Evolutionary conservation across 2,797 vertebrate genomes (phyloP).

Genomic region (Malurus splendens): DNA sequence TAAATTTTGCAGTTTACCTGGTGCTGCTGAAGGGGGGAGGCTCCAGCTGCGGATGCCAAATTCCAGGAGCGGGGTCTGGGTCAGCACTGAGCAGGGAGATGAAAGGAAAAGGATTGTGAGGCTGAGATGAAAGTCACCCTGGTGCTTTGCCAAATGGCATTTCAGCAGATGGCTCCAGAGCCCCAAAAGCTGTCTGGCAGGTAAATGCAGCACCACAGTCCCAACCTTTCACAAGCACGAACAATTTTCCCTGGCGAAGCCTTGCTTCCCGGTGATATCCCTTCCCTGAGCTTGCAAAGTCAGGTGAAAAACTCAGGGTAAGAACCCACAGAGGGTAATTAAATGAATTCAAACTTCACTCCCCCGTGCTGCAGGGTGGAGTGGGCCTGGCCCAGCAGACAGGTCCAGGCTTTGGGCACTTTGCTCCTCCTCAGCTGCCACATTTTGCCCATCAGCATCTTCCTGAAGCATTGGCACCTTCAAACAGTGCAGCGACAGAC

Average conservation of each 20-base stretch:
- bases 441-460: not conserved
- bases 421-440: not conserved
- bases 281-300: not conserved
- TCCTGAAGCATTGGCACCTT: rapidly evolving
- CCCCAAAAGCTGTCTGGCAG: not conserved
- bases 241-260: not conserved
- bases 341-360: not conserved
- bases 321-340: not conserved
- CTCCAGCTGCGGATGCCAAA: not conserved
- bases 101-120: not conserved
- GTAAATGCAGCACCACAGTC: not conserved
- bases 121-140: not conserved
- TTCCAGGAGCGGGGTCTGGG: not conserved
- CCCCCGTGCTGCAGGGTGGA: not conserved
- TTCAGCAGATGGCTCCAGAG: not conserved
- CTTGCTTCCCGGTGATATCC: rapidly evolving
- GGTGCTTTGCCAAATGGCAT: not conserved
- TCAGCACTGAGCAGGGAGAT: not conserved
- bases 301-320: not conserved
- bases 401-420: not conserved
- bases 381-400: not conserved
- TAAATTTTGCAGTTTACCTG: not conserved
- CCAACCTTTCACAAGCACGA: not conserved
- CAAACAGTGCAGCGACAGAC: not conserved
- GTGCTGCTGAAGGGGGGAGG: not conserved